Evolutionary conservation across 1,140 invertebrate genomes (phyloP), one percentile per base, ranked within the genome.

Genomic region (Drosophila saltans): DNA sequence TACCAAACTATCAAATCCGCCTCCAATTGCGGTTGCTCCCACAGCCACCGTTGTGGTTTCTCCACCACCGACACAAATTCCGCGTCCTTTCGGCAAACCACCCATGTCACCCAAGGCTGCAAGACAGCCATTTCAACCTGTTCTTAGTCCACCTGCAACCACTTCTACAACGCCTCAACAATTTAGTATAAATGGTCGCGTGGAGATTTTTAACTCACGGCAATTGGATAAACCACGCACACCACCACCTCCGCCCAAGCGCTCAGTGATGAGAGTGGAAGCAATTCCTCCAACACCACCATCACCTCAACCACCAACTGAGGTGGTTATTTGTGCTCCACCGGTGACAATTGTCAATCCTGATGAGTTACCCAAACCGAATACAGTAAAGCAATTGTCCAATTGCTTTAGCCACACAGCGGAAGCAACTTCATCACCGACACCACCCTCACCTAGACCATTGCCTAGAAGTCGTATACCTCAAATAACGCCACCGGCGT

Each of bases 171-270:
- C 78, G 16, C 56, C 78, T 7, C 84, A 80, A 48, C 83, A 88
- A 9, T 88, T 88, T 39, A 88, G 84, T 70, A 90, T 91, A 11
- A 92, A 91, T 63, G 91, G 91, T 8, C 88, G 91, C 5, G 90
- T 92, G 0, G 91, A 92, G 65, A 92, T 92, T 36, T 92, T 92
- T 30, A 92, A 92, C 52, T 92, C 91, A 9, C 79, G 85, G 7
- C 80, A 81, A 30, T 66, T 91, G 61, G 79, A 78, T 1, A 78
- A 69, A 28, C 74, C 71, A 0, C 68, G 75, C 2, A 90, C 90
- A 5, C 81, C 90, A 56, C 78, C 90, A 40, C 60, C 81, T 11
- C 74, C 80, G 6, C 59, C 78, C 8, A 88, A 70, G 58, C 78
- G 76, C 33, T 58, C 45, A 26, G 45, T 70, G 1, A 48, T 76